Evolutionary conservation across 1,140 invertebrate genomes (phyloP).

Genomic region (Neodiprion lecontei): DNA sequence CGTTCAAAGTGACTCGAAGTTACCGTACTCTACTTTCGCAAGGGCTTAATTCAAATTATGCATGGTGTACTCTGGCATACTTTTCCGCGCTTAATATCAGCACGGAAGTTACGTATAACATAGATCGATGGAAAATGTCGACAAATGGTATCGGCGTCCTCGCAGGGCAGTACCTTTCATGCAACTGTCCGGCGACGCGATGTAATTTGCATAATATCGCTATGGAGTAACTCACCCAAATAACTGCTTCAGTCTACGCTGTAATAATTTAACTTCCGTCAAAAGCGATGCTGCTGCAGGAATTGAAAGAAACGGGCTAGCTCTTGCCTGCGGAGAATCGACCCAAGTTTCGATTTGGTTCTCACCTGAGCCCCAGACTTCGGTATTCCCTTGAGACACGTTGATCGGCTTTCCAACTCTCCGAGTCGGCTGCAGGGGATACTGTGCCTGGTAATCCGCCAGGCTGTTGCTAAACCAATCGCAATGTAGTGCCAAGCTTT

Average conservation of each 20-base stretch:
- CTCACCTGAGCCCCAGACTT: neutral
- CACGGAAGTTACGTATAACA: neutral
- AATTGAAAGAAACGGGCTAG: too few species aligned
- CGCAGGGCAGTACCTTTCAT: neutral
- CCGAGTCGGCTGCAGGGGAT: neutral
- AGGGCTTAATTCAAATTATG: too few species aligned
- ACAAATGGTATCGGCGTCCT: neutral
- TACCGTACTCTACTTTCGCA: too few species aligned
- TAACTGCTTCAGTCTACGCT: neutral
- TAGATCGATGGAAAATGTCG: neutral
- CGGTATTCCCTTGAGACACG: neutral
- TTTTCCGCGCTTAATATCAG: neutral
- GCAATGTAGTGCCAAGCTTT: neutral
- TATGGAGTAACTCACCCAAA: neutral
- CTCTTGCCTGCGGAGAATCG: neutral
- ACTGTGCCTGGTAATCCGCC: neutral
- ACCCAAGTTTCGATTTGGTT: neutral
- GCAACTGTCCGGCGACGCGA: neutral
- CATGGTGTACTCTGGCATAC: too few species aligned
- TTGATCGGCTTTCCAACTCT: slow-evolving; percentile 4
- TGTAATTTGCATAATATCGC: slow-evolving; percentile 2
- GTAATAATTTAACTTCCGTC: neutral
- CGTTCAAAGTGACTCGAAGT: too few species aligned
- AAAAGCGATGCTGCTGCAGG: neutral
- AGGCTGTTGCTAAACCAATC: neutral